phyloP scores from a whole-genome alignment of 1,140 invertebrate genomes.

The Pantala flavescens region DNA sequence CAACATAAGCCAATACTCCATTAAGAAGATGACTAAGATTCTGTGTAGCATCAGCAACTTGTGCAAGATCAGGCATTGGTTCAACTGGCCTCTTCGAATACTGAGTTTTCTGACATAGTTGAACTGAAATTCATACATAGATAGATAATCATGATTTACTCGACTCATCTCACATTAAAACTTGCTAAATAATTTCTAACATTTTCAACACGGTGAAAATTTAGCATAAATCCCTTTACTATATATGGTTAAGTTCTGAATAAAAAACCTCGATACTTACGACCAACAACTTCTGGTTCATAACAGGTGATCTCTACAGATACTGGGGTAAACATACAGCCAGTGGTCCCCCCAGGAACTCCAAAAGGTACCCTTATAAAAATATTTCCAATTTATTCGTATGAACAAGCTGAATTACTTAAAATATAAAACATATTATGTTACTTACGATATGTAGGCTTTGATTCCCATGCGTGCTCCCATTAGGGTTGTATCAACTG shows the following conservation, averaged over 20 bases:
- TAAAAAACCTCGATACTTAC: conserved; percentile 27
- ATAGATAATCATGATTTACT: neutral
- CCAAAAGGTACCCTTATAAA: conserved; percentile 53
- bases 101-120: conserved; percentile 63
- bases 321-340: conserved; percentile 92
- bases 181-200: no score
- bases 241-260: conserved; percentile 16
- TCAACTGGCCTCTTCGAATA: conserved; percentile 48
- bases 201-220: no score
- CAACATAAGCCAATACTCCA: conserved; percentile 75
- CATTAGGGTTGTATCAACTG: conserved; percentile 79
- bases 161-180: no score
- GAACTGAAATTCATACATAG: conserved; percentile 42
- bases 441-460: conserved; percentile 62
- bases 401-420: neutral
- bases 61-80: conserved; percentile 73
- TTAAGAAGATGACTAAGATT: conserved; percentile 67
- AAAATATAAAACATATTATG: conserved; percentile 11
- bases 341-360: conserved; percentile 80
- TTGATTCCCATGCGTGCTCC: conserved; percentile 76
- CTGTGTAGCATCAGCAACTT: conserved; percentile 69
- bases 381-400: neutral
- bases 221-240: neutral
- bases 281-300: conserved; percentile 72
- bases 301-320: conserved; percentile 75